Evolutionary conservation across 2,113 vertebrate genomes (phyloP), one percentile per base, ranked within the genome.

Genomic region (Fregetta grallaria): DNA sequence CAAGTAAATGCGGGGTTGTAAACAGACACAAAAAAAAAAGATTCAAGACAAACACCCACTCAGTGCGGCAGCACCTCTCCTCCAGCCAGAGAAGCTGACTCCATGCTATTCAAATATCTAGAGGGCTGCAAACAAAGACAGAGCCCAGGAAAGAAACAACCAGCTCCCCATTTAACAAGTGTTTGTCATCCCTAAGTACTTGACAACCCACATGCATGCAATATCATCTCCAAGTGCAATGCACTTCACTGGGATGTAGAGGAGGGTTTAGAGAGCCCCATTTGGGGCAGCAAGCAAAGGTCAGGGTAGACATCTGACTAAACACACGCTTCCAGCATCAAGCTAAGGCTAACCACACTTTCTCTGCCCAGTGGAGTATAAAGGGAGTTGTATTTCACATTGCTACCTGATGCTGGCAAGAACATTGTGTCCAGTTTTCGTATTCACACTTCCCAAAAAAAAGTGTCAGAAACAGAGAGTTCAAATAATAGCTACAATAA

Each of bases 21-120:
- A 90, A 66, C 10, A 85, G 68, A 71, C 38, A 3, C 21, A 65
- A 58, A 15, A 18, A 45, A 26, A 47, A 23, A 44, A 26, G 3
- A 47, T 34, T 62, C 29, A 52, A 73, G 53, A 42, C 55, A 74
- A 82, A 70, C 32, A 59, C 29, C 13, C 53, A 16, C 21, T 50
- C 13, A 3, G 19, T 0, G 6, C 0, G 0, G 59, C 79, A 77
- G 67, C 5, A 1, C 45, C 32, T 56, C 70, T 81, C 25, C 84
- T 89, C 55, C 94, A 88, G 85, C 47, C 88, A 13, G 22, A 76
- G 67, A 19, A 58, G 53, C 59, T 2, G 3, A n/a, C 42, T 76
- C 67, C 27, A 13, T 0, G 0, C 25, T 23, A 20, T 45, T 65
- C 66, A n/a, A 58, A 29, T n/a, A n/a, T 26, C 58, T 76, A 36